These are phyloP conservation scores for Hoplostethus atlanticus DNA, from an alignment of 2,797 vertebrate species.

Conservation along the genomic window DNA sequence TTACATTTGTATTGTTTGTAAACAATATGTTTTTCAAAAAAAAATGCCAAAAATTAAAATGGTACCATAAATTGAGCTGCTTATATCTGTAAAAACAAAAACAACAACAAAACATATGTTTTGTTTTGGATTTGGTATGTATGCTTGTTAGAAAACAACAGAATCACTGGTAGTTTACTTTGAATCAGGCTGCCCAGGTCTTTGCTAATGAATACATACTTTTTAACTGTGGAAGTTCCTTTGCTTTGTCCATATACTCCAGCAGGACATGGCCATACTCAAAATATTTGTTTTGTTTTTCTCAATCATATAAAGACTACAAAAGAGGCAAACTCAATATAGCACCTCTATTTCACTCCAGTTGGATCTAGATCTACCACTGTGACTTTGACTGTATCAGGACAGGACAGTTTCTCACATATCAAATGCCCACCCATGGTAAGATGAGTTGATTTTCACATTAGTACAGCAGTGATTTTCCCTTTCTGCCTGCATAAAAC, in stretches of 20 bases:
- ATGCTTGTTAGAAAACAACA: background rate
- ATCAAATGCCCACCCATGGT: conserved; percentile 41
- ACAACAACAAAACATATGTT: no score
- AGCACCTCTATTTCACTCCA: conserved; percentile 14
- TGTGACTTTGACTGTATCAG: conserved; percentile 5
- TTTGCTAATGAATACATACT: conserved; percentile 1
- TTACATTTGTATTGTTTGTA: no score
- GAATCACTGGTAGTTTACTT: background rate
- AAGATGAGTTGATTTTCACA: conserved; percentile 28
- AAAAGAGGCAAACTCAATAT: background rate
- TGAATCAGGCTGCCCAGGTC: background rate
- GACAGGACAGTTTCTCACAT: conserved; percentile 28
- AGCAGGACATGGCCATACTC: conserved; percentile 20
- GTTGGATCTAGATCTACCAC: conserved; percentile 25
- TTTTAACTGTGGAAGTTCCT: conserved; percentile 3
- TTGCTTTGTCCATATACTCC: conserved; percentile 31
- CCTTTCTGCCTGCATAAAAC: background rate
- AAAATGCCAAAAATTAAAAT: no score
- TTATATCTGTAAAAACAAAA: no score
- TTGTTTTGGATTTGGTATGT: no score
- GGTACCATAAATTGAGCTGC: no score
- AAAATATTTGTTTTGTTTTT: conserved; percentile 43
- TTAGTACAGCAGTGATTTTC: conserved; percentile 13
- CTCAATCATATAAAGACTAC: background rate
- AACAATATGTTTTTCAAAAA: no score